Evolutionary conservation across 2,888 invertebrate species (phyloP).

Genomic region (Spodoptera exigua): DNA sequence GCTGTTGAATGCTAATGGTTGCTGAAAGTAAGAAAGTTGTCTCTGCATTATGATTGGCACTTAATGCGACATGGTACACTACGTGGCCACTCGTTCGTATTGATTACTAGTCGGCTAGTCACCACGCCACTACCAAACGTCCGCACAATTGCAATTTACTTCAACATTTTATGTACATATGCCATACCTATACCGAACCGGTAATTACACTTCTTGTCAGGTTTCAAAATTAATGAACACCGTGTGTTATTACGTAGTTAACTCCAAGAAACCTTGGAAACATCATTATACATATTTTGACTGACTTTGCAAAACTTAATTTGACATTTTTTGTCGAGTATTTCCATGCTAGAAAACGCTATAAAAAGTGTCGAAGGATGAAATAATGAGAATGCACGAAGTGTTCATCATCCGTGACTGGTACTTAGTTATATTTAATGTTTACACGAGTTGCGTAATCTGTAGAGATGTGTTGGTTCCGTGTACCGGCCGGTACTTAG

Average conservation of each 20-base stretch:
- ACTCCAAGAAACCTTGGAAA: conserved; percentile 40
- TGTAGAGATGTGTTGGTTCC: conserved; percentile 58
- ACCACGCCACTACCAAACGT: conserved; percentile 14
- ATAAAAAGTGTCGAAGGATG: conserved; percentile 28
- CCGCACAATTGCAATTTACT: conserved; percentile 37
- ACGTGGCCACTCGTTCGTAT: conserved; percentile 7
- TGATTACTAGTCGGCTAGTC: conserved; percentile 26
- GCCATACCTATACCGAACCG: conserved; percentile 13
- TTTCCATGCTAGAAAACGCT: conserved; percentile 22
- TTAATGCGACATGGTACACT: conserved; percentile 18
- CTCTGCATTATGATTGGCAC: conserved; percentile 5
- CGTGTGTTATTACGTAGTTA: conserved; percentile 23
- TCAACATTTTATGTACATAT: conserved; percentile 23
- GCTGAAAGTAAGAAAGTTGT: conserved; percentile 30
- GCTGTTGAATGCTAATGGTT: conserved; percentile 14
- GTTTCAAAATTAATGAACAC: conserved; percentile 20
- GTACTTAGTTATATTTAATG: conserved; percentile 51
- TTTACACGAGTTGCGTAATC: conserved; percentile 64
- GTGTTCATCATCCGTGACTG: conserved; percentile 54
- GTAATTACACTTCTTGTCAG: conserved; percentile 39
- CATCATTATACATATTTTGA: conserved; percentile 34
- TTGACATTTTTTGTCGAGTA: conserved; percentile 21
- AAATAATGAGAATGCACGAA: conserved; percentile 30
- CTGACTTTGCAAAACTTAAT: conserved; percentile 19
- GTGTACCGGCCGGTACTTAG: conserved; percentile 48